A percentile compares a stretch with the other conserved stretches of the same genome.
These are phyloP conservation scores for Epiblema foenella DNA, from an alignment of 2,888 invertebrate genomes.

Conservation along the genomic window DNA sequence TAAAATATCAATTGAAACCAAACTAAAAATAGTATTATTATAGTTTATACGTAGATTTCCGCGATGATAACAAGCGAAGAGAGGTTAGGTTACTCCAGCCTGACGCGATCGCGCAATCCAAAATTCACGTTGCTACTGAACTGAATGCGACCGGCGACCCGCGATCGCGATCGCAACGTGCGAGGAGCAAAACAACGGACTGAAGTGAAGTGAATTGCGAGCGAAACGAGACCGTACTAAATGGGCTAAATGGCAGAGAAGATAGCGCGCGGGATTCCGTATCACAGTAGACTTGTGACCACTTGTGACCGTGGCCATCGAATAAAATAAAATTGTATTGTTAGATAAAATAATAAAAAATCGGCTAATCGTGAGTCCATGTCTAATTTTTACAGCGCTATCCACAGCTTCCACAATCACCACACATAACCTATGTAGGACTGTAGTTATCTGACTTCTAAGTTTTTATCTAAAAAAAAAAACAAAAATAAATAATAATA, in stretches of 20 bases:
- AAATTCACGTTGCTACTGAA: constrained; percentile 41
- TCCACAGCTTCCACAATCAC: too few species aligned
- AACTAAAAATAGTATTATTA: constrained; percentile 19
- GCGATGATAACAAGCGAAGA: constrained; percentile 28
- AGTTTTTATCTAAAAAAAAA: too few species aligned
- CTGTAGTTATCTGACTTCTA: too few species aligned
- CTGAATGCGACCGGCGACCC: neutral
- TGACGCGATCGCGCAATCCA: constrained; percentile 12
- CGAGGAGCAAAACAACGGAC: constrained; percentile 22
- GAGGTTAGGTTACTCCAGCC: constrained; percentile 11
- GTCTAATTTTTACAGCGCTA: neutral
- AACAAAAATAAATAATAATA: too few species aligned
- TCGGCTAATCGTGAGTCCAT: too few species aligned
- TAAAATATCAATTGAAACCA: neutral
- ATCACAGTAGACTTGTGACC: neutral
- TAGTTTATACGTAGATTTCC: constrained; percentile 4
- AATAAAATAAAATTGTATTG: too few species aligned
- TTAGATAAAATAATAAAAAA: too few species aligned
- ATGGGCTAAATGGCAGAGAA: constrained; percentile 4
- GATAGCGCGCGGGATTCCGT: constrained; percentile 10
- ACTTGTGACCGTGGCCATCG: constrained; percentile 5
- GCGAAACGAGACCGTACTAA: neutral
- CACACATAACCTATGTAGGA: too few species aligned
- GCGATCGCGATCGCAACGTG: too few species aligned
- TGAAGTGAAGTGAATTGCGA: constrained; percentile 13